A percentile compares a stretch with the other conserved stretches of the same genome.
These are phyloP conservation scores for Desmophyllum pertusum DNA, from an alignment of 92 coral and sea anemone genomes.

Conservation along the genomic window DNA sequence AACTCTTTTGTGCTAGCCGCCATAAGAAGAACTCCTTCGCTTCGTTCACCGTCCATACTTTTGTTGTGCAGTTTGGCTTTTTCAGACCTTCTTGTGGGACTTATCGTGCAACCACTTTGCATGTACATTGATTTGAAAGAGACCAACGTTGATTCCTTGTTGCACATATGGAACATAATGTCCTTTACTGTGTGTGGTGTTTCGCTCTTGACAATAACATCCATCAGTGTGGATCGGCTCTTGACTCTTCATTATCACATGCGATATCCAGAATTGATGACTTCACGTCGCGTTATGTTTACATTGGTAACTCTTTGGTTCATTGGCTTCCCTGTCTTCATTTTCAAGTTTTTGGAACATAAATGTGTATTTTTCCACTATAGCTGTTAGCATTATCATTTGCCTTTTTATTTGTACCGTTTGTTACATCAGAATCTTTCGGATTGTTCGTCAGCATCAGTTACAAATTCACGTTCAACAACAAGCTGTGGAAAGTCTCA, in stretches of 20 bases:
- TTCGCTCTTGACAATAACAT: background rate
- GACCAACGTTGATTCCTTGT: background rate
- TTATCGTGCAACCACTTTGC: background rate
- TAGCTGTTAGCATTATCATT: background rate
- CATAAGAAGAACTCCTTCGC: background rate
- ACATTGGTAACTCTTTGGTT: background rate
- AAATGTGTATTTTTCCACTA: background rate
- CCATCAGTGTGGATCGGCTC: slow-evolving; percentile 12
- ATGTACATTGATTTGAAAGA: background rate
- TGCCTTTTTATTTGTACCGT: background rate
- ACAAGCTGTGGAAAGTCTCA: background rate
- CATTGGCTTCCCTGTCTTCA: background rate
- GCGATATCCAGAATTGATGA: slow-evolving; percentile 6
- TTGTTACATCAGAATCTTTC: background rate
- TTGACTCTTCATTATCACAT: slow-evolving; percentile 25
- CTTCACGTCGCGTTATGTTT: background rate
- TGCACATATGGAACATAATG: background rate
- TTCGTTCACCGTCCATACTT: background rate
- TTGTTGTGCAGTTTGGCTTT: background rate
- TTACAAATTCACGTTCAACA: background rate
- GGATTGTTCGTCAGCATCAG: background rate
- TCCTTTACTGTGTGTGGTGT: background rate
- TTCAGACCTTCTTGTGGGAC: background rate
- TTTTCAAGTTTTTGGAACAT: background rate
- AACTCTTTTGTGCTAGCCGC: background rate